Evolutionary conservation across 2,888 invertebrate genomes (phyloP).

Genomic region (Callosobruchus maculatus): DNA sequence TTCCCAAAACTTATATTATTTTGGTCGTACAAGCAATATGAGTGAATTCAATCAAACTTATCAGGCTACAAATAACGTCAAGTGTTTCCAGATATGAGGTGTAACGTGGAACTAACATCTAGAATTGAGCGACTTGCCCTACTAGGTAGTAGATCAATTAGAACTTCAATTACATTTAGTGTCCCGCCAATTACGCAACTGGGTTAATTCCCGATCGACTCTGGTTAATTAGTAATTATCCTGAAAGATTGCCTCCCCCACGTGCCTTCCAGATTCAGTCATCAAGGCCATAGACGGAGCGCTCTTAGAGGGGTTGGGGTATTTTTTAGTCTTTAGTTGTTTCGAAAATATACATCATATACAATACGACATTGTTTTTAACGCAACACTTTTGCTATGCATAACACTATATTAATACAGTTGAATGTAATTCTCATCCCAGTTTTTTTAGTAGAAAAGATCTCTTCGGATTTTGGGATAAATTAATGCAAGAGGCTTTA

Average conservation of each 20-base stretch:
- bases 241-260: background rate
- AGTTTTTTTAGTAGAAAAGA: too few relatives aligned
- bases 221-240: constrained; percentile 30
- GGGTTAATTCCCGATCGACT: constrained; percentile 35
- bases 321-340: too few relatives aligned
- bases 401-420: too few relatives aligned
- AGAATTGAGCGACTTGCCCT: background rate
- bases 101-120: background rate
- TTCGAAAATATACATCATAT: too few relatives aligned
- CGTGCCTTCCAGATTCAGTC: background rate
- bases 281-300: background rate
- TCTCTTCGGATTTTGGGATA: too few relatives aligned
- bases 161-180: background rate
- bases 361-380: too few relatives aligned
- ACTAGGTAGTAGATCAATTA: background rate
- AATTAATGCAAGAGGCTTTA: too few relatives aligned
- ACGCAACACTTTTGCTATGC: too few relatives aligned
- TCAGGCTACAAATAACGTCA: too few relatives aligned
- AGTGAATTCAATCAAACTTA: background rate
- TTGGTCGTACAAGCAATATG: too few relatives aligned
- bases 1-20: too few relatives aligned
- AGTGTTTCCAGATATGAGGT: background rate
- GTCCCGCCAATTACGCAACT: constrained; percentile 30
- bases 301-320: background rate
- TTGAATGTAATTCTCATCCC: too few relatives aligned